Conservation (phyloP, 2,113 vertebrate genomes). For the Protobothrops flavoviridis region DNA sequence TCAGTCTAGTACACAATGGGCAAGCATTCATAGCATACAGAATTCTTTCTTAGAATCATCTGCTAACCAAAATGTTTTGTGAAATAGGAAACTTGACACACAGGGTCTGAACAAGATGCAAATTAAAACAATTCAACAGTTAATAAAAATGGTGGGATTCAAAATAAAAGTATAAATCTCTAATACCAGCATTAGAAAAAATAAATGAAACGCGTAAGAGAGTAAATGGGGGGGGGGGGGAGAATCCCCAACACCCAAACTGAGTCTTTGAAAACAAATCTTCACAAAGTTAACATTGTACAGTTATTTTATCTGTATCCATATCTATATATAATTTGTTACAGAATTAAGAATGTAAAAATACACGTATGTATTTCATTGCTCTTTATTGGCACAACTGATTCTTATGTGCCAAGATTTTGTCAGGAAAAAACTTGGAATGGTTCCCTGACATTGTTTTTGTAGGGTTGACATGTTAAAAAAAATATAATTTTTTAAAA, state of each 20-base stretch:
- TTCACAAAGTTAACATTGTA: neutral
- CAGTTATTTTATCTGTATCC: neutral
- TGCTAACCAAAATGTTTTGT: neutral
- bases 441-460: neutral
- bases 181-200: neutral
- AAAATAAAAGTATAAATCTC: neutral
- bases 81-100: neutral
- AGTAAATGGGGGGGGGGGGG: neutral
- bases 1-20: neutral
- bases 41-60: neutral
- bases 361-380: neutral
- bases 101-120: neutral
- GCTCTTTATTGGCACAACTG: neutral
- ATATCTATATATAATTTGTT: neutral
- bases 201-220: neutral
- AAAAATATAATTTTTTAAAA: neutral
- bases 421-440: neutral
- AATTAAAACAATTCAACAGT: neutral
- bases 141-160: neutral
- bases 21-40: neutral
- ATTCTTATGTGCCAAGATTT: neutral
- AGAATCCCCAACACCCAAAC: neutral
- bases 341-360: neutral
- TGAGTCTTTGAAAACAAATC: neutral
- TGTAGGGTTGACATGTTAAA: neutral